phyloP scores from a whole-genome alignment of 2,888 invertebrate genomes.

The Lithophane ornitopus region DNA sequence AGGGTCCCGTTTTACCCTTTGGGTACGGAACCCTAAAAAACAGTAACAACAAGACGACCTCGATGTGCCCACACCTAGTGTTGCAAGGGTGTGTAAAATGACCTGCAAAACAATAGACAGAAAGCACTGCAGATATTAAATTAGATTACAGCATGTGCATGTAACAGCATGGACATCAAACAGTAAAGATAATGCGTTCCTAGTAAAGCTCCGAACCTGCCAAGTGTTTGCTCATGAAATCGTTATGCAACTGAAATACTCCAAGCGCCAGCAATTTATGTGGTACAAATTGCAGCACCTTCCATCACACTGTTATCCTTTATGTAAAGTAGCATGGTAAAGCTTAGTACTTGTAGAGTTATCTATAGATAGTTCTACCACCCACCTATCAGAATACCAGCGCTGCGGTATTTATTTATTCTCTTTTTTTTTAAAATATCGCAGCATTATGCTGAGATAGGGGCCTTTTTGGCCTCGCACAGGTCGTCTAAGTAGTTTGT shows the following conservation, averaged over 20 bases:
- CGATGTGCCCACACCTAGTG: neutral
- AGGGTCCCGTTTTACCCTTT: no score
- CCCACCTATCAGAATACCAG: no score
- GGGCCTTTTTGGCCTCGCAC: no score
- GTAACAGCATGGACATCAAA: slow-evolving; percentile 42
- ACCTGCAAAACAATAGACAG: neutral
- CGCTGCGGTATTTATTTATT: no score
- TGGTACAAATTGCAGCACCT: neutral
- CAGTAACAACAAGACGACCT: neutral
- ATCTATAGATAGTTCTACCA: no score
- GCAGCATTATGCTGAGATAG: no score
- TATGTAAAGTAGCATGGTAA: no score
- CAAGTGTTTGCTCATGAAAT: slow-evolving; percentile 32
- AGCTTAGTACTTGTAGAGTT: no score
- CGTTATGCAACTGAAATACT: slow-evolving; percentile 41
- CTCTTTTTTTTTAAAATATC: no score
- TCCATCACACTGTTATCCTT: no score
- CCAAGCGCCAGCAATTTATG: neutral
- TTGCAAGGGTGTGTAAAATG: neutral
- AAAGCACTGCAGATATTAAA: neutral
- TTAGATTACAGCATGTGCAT: slow-evolving; percentile 26
- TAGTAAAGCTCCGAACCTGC: slow-evolving; percentile 29
- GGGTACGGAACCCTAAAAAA: no score
- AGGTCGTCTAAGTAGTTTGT: no score
- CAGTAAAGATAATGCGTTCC: slow-evolving; percentile 46